Conservation (phyloP, 1,140 invertebrate genomes). For the Lasaia peninsularis region DNA sequence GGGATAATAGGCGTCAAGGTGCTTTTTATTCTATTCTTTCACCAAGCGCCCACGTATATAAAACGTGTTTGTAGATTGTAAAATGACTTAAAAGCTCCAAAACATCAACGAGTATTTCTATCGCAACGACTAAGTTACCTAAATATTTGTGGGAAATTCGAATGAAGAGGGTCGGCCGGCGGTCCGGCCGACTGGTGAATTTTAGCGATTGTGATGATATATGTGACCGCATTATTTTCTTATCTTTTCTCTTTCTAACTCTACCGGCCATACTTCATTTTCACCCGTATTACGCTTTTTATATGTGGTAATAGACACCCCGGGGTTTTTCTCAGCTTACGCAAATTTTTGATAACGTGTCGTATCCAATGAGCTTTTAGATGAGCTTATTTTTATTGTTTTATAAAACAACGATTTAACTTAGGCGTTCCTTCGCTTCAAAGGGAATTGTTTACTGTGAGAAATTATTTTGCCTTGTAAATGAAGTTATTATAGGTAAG, state of each 20-base stretch:
- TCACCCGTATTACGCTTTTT: constrained; percentile 64
- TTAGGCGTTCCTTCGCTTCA: constrained; percentile 35
- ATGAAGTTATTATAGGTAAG: constrained; percentile 50
- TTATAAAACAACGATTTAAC: constrained; percentile 33
- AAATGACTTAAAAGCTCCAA: not conserved
- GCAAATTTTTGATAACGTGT: constrained; percentile 53
- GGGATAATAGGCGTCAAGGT: too few species aligned
- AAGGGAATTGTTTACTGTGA: constrained; percentile 55
- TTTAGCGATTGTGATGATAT: constrained; percentile 70
- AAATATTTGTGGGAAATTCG: constrained; percentile 54
- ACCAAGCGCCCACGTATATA: not conserved
- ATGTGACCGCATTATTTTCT: constrained; percentile 69
- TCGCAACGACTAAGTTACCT: constrained; percentile 32
- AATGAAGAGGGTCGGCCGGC: constrained; percentile 60
- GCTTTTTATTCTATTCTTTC: too few species aligned
- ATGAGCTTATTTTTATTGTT: constrained; percentile 29
- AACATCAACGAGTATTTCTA: not conserved
- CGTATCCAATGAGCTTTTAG: constrained; percentile 31
- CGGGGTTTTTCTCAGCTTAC: constrained; percentile 43
- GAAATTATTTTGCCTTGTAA: constrained; percentile 49
- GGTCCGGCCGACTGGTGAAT: constrained; percentile 48
- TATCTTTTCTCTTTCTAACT: constrained; percentile 70
- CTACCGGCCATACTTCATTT: constrained; percentile 64
- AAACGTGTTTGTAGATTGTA: not conserved
- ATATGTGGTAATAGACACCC: constrained; percentile 58